Evolutionary conservation across 2,888 invertebrate genomes (phyloP), one percentile per base, ranked within the genome.

Genomic region (Diloba caeruleocephala): DNA sequence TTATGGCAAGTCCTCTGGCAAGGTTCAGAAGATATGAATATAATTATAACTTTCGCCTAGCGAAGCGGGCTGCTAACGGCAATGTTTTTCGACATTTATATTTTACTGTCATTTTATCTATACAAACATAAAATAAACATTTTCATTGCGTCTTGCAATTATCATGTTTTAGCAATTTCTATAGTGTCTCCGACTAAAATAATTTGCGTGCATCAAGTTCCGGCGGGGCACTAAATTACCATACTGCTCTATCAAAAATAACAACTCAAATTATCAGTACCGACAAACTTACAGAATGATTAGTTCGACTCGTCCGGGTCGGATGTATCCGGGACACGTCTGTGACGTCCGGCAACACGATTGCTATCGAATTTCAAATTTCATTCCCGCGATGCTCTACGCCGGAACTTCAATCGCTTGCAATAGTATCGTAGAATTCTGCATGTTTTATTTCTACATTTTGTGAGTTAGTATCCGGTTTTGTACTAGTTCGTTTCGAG

Each of bases 331-430:
- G 71, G 71, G 71, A 71, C 62, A 65, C 67, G 74, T 71, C 71
- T 48, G 54, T 55, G 57, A 56, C 67, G 58, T 74, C 78, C 75
- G 76, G 63, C 43, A 14, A 50, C 45, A 33, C 25, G 68, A 75
- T 74, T 56, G 56, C 67, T 67, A 80, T 81, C 81, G 79, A 78
- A 78, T 81, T 81, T 79, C 78, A 80, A 81, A 81, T 78, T 78
- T 78, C 60, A 71, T 61, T 60, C 66, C 52, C 54, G 45, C 46
- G 69, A 57, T 71, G 59, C 32, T 53, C 52, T 45, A 34, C 26
- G 34, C 57, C 67, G 63, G 71, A 70, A 59, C 54, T 50, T 46
- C 45, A 60, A 43, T 49, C 38, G 48, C 41, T 39, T 67, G 48
- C 41, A 44, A 37, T 34, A 34, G 55, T 62, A 46, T 39, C 26